Conservation (phyloP, 2,888 invertebrate genomes). For the Drosophila tanythrix region DNA sequence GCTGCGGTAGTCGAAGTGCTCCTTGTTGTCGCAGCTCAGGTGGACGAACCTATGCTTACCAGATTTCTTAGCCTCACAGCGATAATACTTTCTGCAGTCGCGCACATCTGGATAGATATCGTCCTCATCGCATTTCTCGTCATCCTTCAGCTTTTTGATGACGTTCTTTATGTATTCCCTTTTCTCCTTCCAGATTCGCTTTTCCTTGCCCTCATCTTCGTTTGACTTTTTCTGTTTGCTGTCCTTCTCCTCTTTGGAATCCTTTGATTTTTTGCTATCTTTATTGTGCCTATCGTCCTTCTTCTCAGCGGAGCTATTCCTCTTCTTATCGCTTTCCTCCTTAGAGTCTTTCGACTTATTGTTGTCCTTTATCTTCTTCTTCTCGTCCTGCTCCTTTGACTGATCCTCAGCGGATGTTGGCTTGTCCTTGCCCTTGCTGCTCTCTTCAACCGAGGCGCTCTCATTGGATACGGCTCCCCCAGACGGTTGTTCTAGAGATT, state of each 20-base stretch:
- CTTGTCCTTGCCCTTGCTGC: constrained; percentile 46
- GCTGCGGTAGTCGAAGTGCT: constrained; percentile 70
- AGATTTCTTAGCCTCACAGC: constrained; percentile 72
- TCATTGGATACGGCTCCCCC: constrained; percentile 55
- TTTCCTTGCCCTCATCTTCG: constrained; percentile 46
- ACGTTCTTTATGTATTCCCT: constrained; percentile 68
- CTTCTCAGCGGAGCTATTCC: constrained; percentile 26
- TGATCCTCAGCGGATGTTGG: constrained; percentile 36
- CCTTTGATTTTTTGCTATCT: constrained; percentile 27
- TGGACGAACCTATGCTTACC: constrained; percentile 70
- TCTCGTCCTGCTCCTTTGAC: constrained; percentile 44
- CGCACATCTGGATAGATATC: constrained; percentile 73
- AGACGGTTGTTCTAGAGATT: constrained; percentile 57
- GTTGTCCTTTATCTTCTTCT: constrained; percentile 32
- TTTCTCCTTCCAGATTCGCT: constrained; percentile 62
- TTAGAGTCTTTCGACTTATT: constrained; percentile 37
- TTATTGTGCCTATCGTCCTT: constrained; percentile 4
- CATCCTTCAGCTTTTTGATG: constrained; percentile 66
- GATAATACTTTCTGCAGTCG: constrained; percentile 78
- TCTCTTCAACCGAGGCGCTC: constrained; percentile 69
- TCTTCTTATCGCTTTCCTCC: constrained; percentile 18
- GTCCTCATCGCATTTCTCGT: constrained; percentile 70
- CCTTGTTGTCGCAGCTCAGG: constrained; percentile 67
- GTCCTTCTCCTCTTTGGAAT: constrained; percentile 43
- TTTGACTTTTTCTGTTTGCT: constrained; percentile 41